Evolutionary conservation across 2,888 invertebrate genomes (phyloP).

Genomic region (Flexamia atlantica): DNA sequence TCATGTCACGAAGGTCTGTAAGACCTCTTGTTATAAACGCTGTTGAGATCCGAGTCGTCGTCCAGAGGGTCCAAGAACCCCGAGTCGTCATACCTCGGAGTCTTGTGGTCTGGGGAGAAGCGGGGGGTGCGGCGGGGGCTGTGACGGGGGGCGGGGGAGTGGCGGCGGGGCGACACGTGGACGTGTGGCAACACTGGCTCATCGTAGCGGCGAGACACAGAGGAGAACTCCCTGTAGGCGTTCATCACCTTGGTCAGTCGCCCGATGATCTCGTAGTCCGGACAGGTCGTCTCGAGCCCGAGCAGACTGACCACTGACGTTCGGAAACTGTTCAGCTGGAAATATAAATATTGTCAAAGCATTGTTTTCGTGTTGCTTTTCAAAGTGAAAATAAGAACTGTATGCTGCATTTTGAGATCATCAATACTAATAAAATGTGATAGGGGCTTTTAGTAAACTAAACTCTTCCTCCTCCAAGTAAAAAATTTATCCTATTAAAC

Average conservation of each 20-base stretch:
- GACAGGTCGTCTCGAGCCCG: slow-evolving; percentile 84
- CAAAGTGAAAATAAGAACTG: no score
- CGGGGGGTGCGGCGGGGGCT: slow-evolving; percentile 75
- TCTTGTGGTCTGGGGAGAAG: slow-evolving; percentile 69
- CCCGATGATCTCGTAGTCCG: slow-evolving; percentile 87
- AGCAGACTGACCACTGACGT: slow-evolving; percentile 85
- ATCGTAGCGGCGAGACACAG: slow-evolving; percentile 87
- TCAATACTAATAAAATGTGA: no score
- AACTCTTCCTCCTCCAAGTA: no score
- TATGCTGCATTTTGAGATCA: no score
- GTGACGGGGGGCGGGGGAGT: slow-evolving; percentile 72
- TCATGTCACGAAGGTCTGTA: slow-evolving; percentile 61
- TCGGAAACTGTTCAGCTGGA: slow-evolving; percentile 84
- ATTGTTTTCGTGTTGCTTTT: no score
- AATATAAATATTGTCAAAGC: slow-evolving; percentile 41
- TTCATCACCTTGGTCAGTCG: slow-evolving; percentile 90
- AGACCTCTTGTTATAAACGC: slow-evolving; percentile 80
- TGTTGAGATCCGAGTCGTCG: slow-evolving; percentile 79
- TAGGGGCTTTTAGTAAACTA: no score
- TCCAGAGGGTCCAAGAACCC: slow-evolving; percentile 84
- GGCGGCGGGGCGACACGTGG: slow-evolving; percentile 75
- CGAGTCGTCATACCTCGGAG: slow-evolving; percentile 81
- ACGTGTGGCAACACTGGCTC: slow-evolving; percentile 76
- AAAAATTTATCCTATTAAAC: no score
- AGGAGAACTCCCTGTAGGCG: slow-evolving; percentile 92